phyloP scores from a whole-genome alignment of 1,140 invertebrate genomes.

The Melanaphis sacchari region DNA sequence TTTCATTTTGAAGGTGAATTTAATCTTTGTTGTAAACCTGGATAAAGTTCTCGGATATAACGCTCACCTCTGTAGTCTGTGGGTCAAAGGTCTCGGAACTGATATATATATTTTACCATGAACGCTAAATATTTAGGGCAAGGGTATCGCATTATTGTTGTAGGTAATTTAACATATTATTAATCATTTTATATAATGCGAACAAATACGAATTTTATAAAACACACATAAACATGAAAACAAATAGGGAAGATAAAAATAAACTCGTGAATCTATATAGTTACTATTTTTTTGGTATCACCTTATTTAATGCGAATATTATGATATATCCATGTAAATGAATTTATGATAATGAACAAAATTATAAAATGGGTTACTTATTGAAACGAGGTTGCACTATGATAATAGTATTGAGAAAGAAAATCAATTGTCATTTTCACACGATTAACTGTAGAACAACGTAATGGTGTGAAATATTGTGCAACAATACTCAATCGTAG shows the following conservation, averaged over 20 bases:
- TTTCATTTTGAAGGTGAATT: background rate
- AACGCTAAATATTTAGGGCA: background rate
- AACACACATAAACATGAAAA: background rate
- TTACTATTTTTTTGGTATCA: background rate
- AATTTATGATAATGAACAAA: background rate
- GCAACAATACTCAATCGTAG: conserved; percentile 37
- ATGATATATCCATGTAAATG: background rate
- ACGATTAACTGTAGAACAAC: conserved; percentile 47
- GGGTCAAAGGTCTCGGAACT: conserved; percentile 11
- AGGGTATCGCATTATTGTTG: background rate
- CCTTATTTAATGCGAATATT: background rate
- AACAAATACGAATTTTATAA: background rate
- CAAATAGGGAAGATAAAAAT: background rate
- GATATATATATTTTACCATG: background rate
- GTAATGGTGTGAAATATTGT: conserved; percentile 42
- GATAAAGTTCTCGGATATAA: background rate
- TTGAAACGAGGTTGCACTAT: background rate
- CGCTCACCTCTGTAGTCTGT: background rate
- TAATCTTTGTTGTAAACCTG: background rate
- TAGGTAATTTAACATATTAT: background rate
- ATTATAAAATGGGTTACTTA: conserved; percentile 37
- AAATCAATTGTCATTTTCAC: conserved; percentile 51
- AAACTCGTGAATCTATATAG: background rate
- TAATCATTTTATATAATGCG: background rate
- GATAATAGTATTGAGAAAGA: conserved; percentile 28